These are phyloP conservation scores for Littorina saxatilis DNA, from an alignment of 1,140 invertebrate species.

Conservation along the genomic window DNA sequence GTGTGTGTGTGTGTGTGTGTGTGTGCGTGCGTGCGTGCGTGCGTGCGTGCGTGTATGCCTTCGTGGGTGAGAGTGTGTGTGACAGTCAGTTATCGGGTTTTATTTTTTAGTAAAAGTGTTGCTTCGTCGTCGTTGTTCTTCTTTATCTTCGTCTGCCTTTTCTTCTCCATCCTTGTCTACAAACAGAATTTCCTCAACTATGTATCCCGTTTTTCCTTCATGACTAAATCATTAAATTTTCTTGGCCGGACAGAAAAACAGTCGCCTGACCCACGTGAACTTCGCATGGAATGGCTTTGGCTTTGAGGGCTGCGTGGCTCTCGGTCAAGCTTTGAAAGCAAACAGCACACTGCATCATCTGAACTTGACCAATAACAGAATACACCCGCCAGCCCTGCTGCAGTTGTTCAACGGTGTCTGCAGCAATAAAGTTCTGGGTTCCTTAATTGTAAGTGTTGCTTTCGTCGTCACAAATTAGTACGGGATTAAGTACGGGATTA, in stretches of 20 bases:
- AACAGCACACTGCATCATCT: constrained; percentile 59
- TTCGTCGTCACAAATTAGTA: no score
- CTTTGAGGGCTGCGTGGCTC: constrained; percentile 63
- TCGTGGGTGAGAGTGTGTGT: no score
- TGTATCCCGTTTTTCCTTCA: background rate
- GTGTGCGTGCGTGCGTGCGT: no score
- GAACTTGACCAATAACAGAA: constrained; percentile 64
- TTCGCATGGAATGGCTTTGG: constrained; percentile 70
- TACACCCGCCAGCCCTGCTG: constrained; percentile 60
- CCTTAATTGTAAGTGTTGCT: constrained; percentile 45
- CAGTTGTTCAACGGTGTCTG: constrained; percentile 58
- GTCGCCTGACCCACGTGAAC: constrained; percentile 48
- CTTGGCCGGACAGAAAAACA: constrained; percentile 58
- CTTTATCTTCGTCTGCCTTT: background rate
- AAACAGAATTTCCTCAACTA: no score
- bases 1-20: no score
- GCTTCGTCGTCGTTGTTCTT: no score
- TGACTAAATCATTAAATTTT: background rate
- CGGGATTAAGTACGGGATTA: no score
- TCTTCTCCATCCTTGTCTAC: background rate
- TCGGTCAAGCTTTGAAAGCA: constrained; percentile 49
- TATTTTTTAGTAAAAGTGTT: no score
- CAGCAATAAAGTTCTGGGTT: constrained; percentile 58
- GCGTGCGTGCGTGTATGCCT: no score
- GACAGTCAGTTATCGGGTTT: no score